Percentiles rank a stretch among this genome's conserved stretches.
These are phyloP conservation scores for Acanthaster planci DNA, from an alignment of 35 echinoderm and acorn worm genomes.

Conservation along the genomic window DNA sequence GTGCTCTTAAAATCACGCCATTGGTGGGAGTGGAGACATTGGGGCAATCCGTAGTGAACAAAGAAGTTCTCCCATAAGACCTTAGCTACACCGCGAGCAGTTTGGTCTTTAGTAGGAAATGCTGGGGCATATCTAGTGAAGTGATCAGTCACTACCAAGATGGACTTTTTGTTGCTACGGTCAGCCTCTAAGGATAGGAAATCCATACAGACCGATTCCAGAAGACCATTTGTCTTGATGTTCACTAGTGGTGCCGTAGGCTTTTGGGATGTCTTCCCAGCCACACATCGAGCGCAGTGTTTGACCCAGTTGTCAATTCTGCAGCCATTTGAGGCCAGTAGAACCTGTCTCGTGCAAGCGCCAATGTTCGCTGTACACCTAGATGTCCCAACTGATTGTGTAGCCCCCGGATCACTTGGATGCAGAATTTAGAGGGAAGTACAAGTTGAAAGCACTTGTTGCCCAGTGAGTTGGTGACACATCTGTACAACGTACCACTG, in stretches of 20 bases:
- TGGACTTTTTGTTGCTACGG: conserved; percentile 15
- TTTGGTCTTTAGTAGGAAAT: too few relatives aligned
- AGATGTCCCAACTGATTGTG: conserved; percentile 23
- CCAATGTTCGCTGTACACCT: conserved; percentile 39
- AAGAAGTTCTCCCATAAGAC: conserved; percentile 49
- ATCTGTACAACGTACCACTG: too few relatives aligned
- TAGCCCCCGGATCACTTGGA: not conserved
- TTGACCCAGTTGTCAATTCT: conserved; percentile 28
- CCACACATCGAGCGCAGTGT: conserved; percentile 34
- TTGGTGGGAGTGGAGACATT: conserved; percentile 45
- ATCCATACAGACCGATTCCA: conserved; percentile 66
- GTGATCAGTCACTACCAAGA: too few relatives aligned
- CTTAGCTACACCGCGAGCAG: conserved; percentile 35
- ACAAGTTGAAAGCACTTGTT: conserved; percentile 12
- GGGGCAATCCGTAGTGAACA: too few relatives aligned
- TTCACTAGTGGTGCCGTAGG: conserved; percentile 13
- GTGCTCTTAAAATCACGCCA: conserved; percentile 41
- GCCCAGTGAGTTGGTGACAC: too few relatives aligned
- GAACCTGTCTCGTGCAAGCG: conserved; percentile 30
- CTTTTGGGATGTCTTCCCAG: conserved; percentile 28
- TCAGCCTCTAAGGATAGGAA: conserved; percentile 49
- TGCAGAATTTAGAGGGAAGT: not conserved
- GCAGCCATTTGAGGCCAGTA: conserved; percentile 58
- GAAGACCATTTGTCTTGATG: conserved; percentile 51
- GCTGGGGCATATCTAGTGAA: conserved; percentile 39